Base-by-base conservation (phyloP, 1,140 invertebrate species). In the Pogonomyrmex californicus region DNA sequence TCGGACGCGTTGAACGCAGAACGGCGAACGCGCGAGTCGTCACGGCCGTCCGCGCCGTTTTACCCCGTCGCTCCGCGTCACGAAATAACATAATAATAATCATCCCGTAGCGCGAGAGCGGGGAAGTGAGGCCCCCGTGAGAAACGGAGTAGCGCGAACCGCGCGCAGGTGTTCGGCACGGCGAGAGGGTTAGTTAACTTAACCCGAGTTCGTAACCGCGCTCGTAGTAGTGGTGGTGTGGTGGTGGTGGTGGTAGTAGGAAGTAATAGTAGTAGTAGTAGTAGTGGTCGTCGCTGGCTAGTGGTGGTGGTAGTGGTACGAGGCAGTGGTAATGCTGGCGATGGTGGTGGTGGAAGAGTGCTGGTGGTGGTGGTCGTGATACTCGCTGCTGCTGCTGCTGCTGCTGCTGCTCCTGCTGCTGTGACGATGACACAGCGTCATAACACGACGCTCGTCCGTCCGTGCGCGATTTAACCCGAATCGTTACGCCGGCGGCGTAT, bases 371-470 rank as follows among this genome's bases (percentile, higher is more conserved):
- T 73, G 79, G 86, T 83, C 68, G 86, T 90, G 88, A 73, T 91
- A 87, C 87, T 91, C 65, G 89, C 87, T 91, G 89, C 87, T 91
- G 90, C 86, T 91, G 89, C 87, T 91, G 90, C 85, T 87, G 90
- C 86, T 91, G 88, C 86, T 91, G 87, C 87, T 91, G 90, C 85
- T 87, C 88, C 86, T 91, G 89, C 86, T 91, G 88, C 82, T 91
- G 91, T 90, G 91, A 92, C 91, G 90, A 92, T 93, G 92, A 93
- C 92, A 92, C 91, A 88, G 92, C 91, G 92, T 93, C 92, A 92
- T 89, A 93, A 93, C 91, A 91, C 91, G 83, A 91, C 91, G 85
- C 71, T 87, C 85, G 85, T 92, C 77, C 88, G 85, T 91, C 89
- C 89, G 86, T 89, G 90, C 90, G 86, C 90, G 86, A 91, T 92